Evolutionary conservation across 2,888 invertebrate genomes (phyloP).

Genomic region (Microctonus brassicae): DNA sequence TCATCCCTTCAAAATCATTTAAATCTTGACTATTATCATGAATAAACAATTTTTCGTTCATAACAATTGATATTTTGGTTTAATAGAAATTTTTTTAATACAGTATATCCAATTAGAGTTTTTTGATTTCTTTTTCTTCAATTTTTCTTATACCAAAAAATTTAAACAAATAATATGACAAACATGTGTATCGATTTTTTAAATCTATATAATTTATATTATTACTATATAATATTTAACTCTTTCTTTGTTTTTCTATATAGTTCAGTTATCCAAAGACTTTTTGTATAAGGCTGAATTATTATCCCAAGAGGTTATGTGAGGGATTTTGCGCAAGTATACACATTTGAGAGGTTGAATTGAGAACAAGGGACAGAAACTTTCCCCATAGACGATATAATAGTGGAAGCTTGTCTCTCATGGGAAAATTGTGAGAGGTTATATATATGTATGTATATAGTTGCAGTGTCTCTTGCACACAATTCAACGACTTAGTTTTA

Average conservation of each 20-base stretch:
- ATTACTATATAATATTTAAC: background rate
- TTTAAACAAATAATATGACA: no score
- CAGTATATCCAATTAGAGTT: no score
- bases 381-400: slow-evolving; percentile 8
- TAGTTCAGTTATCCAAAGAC: slow-evolving; percentile 1
- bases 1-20: no score
- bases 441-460: background rate
- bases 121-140: no score
- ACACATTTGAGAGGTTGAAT: background rate
- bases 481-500: background rate
- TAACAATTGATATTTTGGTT: no score
- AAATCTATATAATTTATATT: no score
- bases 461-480: background rate
- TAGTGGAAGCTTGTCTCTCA: background rate
- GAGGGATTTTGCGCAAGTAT: background rate
- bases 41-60: no score
- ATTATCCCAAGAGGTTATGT: slow-evolving; percentile 6
- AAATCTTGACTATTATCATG: no score
- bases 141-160: no score
- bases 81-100: no score
- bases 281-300: background rate
- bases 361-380: slow-evolving; percentile 1
- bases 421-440: slow-evolving; percentile 4
- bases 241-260: background rate
- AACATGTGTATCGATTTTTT: no score